These are phyloP conservation scores for Pentamera pediparva DNA, from an alignment of 53 echinoderm and acorn worm species.

Conservation along the genomic window DNA sequence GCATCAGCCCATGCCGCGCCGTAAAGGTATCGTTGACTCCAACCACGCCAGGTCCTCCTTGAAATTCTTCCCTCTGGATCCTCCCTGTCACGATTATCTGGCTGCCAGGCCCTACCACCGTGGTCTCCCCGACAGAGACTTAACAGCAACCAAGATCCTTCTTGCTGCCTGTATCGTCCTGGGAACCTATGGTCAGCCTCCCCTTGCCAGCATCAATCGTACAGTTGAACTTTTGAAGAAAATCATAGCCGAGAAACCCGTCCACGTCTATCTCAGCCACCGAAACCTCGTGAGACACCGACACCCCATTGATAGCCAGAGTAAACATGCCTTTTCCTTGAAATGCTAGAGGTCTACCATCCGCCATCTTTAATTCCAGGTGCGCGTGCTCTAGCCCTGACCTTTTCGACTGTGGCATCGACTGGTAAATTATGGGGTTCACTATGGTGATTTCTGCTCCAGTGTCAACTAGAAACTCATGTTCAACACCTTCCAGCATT, in stretches of 20 bases:
- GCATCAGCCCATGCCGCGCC: not conserved
- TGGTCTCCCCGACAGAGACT: not conserved
- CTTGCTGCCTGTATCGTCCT: not conserved
- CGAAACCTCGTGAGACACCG: not conserved
- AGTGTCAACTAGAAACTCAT: slow-evolving; percentile 12
- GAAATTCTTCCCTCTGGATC: not conserved
- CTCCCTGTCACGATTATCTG: not conserved
- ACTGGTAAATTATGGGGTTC: not conserved
- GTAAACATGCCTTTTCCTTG: not conserved
- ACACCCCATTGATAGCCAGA: not conserved
- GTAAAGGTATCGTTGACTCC: not conserved
- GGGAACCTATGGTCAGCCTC: not conserved
- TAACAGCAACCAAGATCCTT: not conserved
- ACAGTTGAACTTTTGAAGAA: not conserved
- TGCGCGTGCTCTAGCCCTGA: not conserved
- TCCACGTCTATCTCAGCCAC: not conserved
- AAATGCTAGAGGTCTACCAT: slow-evolving; percentile 3
- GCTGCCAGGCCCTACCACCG: slow-evolving; percentile 9
- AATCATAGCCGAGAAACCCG: not conserved
- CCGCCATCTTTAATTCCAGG: not conserved
- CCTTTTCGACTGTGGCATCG: not conserved
- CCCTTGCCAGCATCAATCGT: slow-evolving; percentile 4
- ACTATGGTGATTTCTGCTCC: not conserved
- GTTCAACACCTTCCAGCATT: not conserved
- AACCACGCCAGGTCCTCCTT: not conserved